Evolutionary conservation across 2,113 vertebrate genomes (phyloP), one percentile per base, ranked within the genome.

Genomic region (Tonatia bakeri): DNA sequence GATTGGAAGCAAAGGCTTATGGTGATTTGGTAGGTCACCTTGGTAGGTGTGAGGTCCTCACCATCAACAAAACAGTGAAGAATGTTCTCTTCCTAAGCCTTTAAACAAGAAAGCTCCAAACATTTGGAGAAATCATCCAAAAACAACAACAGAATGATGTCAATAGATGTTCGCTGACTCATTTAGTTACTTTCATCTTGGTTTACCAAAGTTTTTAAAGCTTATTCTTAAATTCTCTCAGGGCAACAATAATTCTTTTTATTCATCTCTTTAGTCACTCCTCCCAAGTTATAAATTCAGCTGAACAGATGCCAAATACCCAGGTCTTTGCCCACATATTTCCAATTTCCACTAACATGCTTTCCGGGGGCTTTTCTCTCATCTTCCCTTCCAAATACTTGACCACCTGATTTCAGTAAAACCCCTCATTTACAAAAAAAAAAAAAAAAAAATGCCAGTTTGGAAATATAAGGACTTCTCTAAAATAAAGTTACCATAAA

Each of bases 1-100:
- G 77, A 69, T 85, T 88, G 8, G 17, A 93, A 95, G 87, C 70
- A 96, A 96, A 79, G 75, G 54, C 52, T 92, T 88, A 83, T 36
- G n/a, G 26, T 88, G 69, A 22, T 92, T 88, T 90, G 47, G 47
- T 88, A 91, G 96, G 82, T 95, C 77, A 96, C 94, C 86, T 96
- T 95, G 79, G 75, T 54, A 87, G 56, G 84, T 64, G 45, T 69
- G 81, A 96, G 72, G 45, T 90, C 81, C 73, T 94, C 22, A 85
- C 36, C n/a, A 90, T 79, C 65, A 92, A 77, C 77, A 82, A 86
- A 89, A 93, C 52, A 96, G 64, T 26, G 52, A 33, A 77, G 45
- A 64, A 90, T 19, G 19, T 52, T 45, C 33, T 95, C 75, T 47
- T 4, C 50, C 20, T 84, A 72, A 24, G 56, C 8, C 56, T 89